These are phyloP conservation scores for Oppia nitens DNA, from an alignment of 1,140 invertebrate genomes.

Conservation along the genomic window DNA sequence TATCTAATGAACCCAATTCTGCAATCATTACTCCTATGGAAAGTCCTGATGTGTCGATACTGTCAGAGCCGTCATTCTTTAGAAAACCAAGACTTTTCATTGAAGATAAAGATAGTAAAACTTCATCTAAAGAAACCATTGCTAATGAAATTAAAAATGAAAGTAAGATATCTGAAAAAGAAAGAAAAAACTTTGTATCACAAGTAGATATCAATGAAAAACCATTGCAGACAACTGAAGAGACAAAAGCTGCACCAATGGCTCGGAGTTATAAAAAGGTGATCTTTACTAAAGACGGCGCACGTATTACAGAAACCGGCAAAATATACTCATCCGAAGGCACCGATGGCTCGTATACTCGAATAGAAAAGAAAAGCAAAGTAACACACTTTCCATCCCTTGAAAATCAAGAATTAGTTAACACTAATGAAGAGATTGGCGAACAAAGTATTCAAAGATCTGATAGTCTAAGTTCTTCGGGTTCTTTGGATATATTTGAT, in stretches of 20 bases:
- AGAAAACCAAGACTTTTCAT: neutral
- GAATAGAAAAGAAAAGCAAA: constrained; percentile 23
- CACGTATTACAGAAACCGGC: constrained; percentile 23
- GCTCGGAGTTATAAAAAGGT: constrained; percentile 23
- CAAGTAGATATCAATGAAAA: neutral
- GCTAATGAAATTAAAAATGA: neutral
- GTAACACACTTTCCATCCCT: constrained; percentile 17
- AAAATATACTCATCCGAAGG: constrained; percentile 22
- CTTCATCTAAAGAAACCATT: neutral
- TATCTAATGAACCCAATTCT: neutral
- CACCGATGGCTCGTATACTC: constrained; percentile 20
- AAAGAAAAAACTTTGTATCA: neutral
- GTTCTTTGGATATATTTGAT: constrained; percentile 24
- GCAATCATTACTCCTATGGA: neutral
- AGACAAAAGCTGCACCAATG: constrained; percentile 18
- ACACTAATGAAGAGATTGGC: neutral
- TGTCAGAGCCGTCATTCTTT: constrained; percentile 1
- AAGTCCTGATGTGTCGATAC: neutral
- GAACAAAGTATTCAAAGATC: constrained; percentile 10
- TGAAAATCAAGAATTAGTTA: neutral
- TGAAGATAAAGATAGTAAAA: neutral
- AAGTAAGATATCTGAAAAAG: neutral
- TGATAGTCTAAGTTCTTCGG: constrained; percentile 22
- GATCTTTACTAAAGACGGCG: constrained; percentile 24
- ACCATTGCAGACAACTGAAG: neutral